Conservation (phyloP, 2,797 vertebrate genomes). For the Schizothorax lantsangensis region DNA sequence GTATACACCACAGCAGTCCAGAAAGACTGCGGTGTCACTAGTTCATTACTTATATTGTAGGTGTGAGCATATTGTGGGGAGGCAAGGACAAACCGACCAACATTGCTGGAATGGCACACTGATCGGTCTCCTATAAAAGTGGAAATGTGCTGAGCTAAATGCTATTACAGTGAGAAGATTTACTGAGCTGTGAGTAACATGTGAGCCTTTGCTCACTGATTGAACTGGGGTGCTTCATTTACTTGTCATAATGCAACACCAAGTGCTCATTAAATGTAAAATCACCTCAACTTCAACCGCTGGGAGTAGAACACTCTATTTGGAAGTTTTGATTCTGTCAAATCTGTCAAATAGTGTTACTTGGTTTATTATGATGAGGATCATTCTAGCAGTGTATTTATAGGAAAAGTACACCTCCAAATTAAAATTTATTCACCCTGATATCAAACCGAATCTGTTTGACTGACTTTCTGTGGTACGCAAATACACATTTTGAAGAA, state of each 20-base stretch:
- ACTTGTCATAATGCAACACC: constrained; percentile 32
- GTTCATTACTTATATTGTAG: constrained; percentile 46
- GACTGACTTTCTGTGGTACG: not conserved
- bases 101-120: not conserved
- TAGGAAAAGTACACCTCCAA: not conserved
- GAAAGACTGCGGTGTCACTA: constrained; percentile 25
- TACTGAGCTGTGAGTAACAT: constrained; percentile 5
- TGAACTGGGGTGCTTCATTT: constrained; percentile 23
- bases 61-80: constrained; percentile 26
- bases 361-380: not conserved
- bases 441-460: not conserved
- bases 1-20: constrained; percentile 20
- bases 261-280: constrained; percentile 51
- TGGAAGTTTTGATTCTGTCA: not conserved
- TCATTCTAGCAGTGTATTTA: constrained; percentile 26
- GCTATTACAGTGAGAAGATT: constrained; percentile 5
- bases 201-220: constrained; percentile 4
- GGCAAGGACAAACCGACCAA: constrained; percentile 21
- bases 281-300: constrained; percentile 6
- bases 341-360: not conserved
- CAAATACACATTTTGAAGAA: not conserved
- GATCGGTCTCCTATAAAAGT: not conserved
- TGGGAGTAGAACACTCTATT: constrained; percentile 7
- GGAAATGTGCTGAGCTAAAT: not conserved
- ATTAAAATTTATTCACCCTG: not conserved